A percentile compares a stretch with the other conserved stretches of the same genome.
These are phyloP conservation scores for Sialis fuliginosa DNA, from an alignment of 2,888 invertebrate species.

Conservation along the genomic window DNA sequence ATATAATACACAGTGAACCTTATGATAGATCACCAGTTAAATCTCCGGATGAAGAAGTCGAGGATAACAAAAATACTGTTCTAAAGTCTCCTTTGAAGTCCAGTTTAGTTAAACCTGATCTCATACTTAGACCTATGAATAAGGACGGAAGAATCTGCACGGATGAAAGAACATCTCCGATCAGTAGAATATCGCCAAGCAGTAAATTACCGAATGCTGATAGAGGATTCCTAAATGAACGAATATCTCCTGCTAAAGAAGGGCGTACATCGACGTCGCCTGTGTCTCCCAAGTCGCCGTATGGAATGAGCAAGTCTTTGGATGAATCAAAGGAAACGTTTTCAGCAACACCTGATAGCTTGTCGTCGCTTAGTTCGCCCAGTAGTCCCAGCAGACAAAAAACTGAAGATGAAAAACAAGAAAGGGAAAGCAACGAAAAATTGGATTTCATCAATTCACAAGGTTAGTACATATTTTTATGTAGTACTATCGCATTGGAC, in stretches of 20 bases:
- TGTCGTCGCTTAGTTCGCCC: slow-evolving; percentile 25
- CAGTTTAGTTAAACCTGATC: neutral
- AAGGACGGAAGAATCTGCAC: neutral
- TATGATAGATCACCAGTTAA: slow-evolving; percentile 3
- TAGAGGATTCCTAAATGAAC: slow-evolving; percentile 8
- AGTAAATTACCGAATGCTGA: neutral
- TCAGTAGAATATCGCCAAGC: slow-evolving; percentile 3
- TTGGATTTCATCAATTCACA: too few relatives aligned
- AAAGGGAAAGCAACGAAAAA: slow-evolving; percentile 36
- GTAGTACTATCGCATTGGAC: too few relatives aligned
- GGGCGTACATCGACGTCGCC: slow-evolving; percentile 14
- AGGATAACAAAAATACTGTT: slow-evolving; percentile 19
- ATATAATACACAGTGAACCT: neutral
- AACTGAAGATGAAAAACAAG: slow-evolving; percentile 33
- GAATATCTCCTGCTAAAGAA: slow-evolving; percentile 14
- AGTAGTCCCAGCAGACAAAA: slow-evolving; percentile 28
- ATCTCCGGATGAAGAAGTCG: slow-evolving; percentile 8
- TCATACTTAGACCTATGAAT: neutral
- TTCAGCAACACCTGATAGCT: slow-evolving; percentile 24
- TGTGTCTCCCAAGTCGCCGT: slow-evolving; percentile 12
- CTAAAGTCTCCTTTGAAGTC: slow-evolving; percentile 16
- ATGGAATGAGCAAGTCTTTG: slow-evolving; percentile 29
- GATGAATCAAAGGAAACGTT: slow-evolving; percentile 21
- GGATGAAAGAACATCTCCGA: too few relatives aligned
- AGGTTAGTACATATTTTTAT: too few relatives aligned